A percentile compares a stretch with the other conserved stretches of the same genome.
Conservation (phyloP, 2,888 invertebrate genomes). For the Ceriagrion tenellum region DNA sequence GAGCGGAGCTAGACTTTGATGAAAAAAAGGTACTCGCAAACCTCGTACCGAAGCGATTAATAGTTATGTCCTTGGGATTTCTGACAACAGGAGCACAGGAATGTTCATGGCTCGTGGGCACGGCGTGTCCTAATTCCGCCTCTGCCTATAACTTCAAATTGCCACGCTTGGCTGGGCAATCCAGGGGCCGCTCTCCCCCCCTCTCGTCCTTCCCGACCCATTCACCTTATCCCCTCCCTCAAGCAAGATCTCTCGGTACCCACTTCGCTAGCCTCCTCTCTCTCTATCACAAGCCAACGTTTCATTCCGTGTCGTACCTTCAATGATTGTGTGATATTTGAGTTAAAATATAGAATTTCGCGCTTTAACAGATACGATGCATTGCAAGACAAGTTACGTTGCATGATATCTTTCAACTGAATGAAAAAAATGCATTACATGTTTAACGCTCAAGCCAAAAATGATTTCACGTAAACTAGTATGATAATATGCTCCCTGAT, state of each 20-base stretch:
- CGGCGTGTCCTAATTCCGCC: background rate
- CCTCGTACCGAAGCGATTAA: background rate
- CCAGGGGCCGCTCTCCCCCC: background rate
- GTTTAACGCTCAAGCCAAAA: no score
- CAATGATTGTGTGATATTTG: no score
- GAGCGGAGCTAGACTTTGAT: background rate
- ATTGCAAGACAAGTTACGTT: no score
- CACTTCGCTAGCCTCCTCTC: background rate
- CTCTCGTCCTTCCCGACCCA: background rate
- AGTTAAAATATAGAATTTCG: no score
- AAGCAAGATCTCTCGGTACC: background rate
- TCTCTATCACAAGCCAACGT: background rate
- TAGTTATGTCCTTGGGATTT: background rate
- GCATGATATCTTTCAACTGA: no score
- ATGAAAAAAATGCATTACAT: no score
- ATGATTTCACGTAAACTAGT: no score
- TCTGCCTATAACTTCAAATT: slow-evolving; percentile 14
- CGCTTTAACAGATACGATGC: no score
- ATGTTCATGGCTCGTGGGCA: slow-evolving; percentile 16
- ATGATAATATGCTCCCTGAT: no score
- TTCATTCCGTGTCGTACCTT: background rate
- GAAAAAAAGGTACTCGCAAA: background rate
- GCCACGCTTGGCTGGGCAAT: background rate
- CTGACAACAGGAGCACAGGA: background rate
- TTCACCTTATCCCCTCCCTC: background rate